phyloP scores from a whole-genome alignment of 2,888 invertebrate genomes.

The Diogma glabrata region DNA sequence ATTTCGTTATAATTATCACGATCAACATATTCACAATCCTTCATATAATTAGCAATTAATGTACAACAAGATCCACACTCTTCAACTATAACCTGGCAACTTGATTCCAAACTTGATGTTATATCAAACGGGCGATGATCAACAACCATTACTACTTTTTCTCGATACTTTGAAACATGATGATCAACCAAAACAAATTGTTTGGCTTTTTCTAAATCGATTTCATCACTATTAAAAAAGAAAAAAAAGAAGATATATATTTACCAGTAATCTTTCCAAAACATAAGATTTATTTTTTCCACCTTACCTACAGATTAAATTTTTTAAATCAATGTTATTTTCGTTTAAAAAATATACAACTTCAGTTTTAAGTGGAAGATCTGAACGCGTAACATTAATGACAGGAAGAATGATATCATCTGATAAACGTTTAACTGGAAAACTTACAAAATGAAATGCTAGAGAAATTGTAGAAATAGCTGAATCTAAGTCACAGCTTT shows the following conservation, averaged over 20 bases:
- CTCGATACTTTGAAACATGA: conserved; percentile 43
- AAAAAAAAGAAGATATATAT: conserved; percentile 11
- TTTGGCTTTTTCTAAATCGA: conserved; percentile 40
- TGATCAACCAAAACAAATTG: conserved; percentile 69
- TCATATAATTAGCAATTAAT: conserved; percentile 49
- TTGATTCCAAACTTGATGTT: conserved; percentile 28
- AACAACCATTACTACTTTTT: conserved; percentile 52
- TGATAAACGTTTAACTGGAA: too few relatives aligned
- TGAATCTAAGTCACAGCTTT: conserved; percentile 82
- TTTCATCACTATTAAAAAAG: conserved; percentile 42
- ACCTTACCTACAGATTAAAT: conserved; percentile 60
- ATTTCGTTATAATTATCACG: conserved; percentile 20
- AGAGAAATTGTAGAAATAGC: conserved; percentile 46
- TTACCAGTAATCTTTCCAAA: conserved; percentile 20
- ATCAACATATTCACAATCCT: too few relatives aligned
- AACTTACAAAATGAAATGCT: conserved; percentile 26
- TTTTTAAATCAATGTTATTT: conserved; percentile 42
- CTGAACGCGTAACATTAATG: conserved; percentile 54
- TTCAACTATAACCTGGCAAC: conserved; percentile 24
- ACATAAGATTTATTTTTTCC: too few relatives aligned
- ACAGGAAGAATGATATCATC: conserved; percentile 55
- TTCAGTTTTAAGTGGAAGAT: conserved; percentile 65
- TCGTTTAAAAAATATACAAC: conserved; percentile 51
- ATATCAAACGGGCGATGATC: conserved; percentile 61
- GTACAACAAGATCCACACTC: conserved; percentile 73